Evolutionary conservation across 30 jellyfish, hydroid and myxozoan species (phyloP).

Genomic region (Thelohanellus kitauei): DNA sequence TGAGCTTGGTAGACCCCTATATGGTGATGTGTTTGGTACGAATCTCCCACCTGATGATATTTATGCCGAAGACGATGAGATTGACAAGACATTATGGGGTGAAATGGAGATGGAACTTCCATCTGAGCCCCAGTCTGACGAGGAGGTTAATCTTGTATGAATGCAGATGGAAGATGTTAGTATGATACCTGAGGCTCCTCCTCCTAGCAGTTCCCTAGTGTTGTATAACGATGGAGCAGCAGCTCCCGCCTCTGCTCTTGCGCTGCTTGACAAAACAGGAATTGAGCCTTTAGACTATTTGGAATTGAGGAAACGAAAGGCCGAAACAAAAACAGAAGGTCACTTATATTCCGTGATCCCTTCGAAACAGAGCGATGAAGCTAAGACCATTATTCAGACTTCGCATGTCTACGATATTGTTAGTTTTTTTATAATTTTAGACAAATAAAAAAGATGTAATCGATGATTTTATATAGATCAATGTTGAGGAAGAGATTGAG

Average conservation of each 20-base stretch:
- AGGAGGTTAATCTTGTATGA: no score
- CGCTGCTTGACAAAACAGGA: no score
- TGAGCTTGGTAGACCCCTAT: constrained; percentile 81
- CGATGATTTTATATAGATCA: no score
- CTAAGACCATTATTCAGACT: constrained; percentile 88
- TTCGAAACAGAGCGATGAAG: constrained; percentile 43
- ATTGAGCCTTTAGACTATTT: constrained; percentile 76
- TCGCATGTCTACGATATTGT: constrained; percentile 68
- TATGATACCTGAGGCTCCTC: no score
- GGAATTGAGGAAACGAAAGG: constrained; percentile 67
- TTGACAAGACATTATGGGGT: constrained; percentile 93
- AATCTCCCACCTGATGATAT: constrained; percentile 23
- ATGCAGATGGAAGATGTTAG: no score
- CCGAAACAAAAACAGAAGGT: constrained; percentile 77
- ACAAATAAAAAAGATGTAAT: no score
- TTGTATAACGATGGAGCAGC: constrained; percentile 29
- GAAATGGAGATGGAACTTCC: no score
- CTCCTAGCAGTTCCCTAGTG: background rate
- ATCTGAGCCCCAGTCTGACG: constrained; percentile 62
- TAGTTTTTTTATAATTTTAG: no score
- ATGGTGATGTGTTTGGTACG: constrained; percentile 92
- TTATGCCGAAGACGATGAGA: constrained; percentile 28
- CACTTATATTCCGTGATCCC: constrained; percentile 41
- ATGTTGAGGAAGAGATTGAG: no score
- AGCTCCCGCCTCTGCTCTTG: constrained; percentile 95